Conservation (phyloP, 1,140 invertebrate species). For the Psilanteris sp. region DNA sequence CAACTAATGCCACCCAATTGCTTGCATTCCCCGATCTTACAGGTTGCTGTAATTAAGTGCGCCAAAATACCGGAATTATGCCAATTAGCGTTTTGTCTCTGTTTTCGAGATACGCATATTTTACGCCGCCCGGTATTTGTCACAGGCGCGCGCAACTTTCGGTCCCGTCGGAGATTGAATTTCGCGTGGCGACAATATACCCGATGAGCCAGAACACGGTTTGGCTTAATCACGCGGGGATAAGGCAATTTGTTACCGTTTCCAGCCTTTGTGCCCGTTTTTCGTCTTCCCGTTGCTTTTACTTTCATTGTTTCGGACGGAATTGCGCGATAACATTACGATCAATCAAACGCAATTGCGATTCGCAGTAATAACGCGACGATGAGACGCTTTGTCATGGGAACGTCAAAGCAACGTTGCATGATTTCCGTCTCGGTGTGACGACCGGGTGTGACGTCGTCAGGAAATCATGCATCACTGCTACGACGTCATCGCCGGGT, state of each 20-base stretch:
- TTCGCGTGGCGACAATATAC: slow-evolving; percentile 50
- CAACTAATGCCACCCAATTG: slow-evolving; percentile 65
- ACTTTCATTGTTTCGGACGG: neutral
- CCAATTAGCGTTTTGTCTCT: slow-evolving; percentile 62
- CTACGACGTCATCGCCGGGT: slow-evolving; percentile 41
- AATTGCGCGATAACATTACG: slow-evolving; percentile 17
- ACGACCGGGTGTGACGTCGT: slow-evolving; percentile 44
- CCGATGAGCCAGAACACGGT: slow-evolving; percentile 47
- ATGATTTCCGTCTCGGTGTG: slow-evolving; percentile 48
- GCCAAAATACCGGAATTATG: slow-evolving; percentile 59
- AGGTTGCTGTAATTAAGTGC: slow-evolving; percentile 64
- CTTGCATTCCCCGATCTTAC: slow-evolving; percentile 63
- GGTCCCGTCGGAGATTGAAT: slow-evolving; percentile 36
- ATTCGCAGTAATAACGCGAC: slow-evolving; percentile 22
- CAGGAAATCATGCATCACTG: slow-evolving; percentile 57
- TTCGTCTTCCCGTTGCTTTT: neutral
- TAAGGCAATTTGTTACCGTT: slow-evolving; percentile 32
- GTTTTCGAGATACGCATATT: slow-evolving; percentile 57
- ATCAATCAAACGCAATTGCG: slow-evolving; percentile 43
- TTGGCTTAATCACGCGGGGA: slow-evolving; percentile 47
- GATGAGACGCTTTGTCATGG: slow-evolving; percentile 49
- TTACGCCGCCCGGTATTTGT: slow-evolving; percentile 39
- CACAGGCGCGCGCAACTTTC: slow-evolving; percentile 23
- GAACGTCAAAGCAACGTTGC: slow-evolving; percentile 53
- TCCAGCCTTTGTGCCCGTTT: neutral